A percentile compares a stretch with the other conserved stretches of the same genome.
phyloP scores from a whole-genome alignment of 2,797 vertebrate species.

The Danio kyathit region DNA sequence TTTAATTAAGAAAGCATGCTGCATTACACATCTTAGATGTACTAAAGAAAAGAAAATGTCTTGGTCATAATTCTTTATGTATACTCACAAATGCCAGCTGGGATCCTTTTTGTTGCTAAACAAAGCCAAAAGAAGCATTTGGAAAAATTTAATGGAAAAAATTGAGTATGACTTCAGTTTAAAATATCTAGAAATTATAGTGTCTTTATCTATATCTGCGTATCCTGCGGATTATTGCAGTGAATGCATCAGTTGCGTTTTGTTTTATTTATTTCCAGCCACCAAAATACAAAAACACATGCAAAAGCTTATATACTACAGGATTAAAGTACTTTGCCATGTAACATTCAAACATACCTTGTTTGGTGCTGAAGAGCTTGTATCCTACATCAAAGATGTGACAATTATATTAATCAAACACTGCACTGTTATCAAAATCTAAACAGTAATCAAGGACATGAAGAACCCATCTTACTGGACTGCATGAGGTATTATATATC shows the following conservation, averaged over 20 bases:
- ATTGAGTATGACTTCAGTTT: background rate
- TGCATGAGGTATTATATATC: background rate
- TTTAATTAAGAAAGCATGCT: no score
- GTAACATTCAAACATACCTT: conserved; percentile 22
- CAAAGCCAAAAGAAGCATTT: conserved; percentile 74
- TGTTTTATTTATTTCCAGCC: background rate
- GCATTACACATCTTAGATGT: no score
- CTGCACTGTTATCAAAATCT: background rate
- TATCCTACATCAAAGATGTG: conserved; percentile 16
- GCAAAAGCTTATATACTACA: background rate
- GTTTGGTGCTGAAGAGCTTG: background rate
- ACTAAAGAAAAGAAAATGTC: no score
- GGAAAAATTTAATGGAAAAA: background rate
- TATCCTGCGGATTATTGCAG: background rate
- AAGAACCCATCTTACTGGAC: background rate
- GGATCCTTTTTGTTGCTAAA: conserved; percentile 83
- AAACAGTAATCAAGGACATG: background rate
- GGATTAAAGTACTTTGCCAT: background rate
- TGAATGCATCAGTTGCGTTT: background rate
- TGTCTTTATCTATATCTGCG: background rate
- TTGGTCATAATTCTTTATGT: conserved; percentile 37
- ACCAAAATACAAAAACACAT: background rate
- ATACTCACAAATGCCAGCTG: conserved; percentile 86
- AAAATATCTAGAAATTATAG: background rate
- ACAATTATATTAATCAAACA: background rate